These are phyloP conservation scores for Nemapogon koenigi DNA, from an alignment of 2,888 invertebrate genomes.

Conservation along the genomic window DNA sequence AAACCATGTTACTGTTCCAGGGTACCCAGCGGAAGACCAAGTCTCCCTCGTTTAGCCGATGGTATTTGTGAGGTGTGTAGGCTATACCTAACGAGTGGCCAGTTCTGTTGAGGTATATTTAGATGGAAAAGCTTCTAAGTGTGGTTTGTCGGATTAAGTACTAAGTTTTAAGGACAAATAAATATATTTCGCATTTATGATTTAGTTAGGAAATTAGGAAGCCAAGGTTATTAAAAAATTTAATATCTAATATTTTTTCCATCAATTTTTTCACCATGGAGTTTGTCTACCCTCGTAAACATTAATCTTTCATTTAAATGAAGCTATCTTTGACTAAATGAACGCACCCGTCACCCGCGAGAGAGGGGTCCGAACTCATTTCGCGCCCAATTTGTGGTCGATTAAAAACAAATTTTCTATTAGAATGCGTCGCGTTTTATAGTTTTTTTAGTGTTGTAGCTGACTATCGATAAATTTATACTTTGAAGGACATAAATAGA, in stretches of 20 bases:
- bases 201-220: too few species aligned
- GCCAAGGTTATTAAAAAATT: background rate
- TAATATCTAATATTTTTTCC: background rate
- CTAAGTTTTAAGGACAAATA: too few species aligned
- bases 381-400: constrained; percentile 63
- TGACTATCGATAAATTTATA: constrained; percentile 19
- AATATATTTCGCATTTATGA: too few species aligned
- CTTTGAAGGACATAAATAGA: background rate
- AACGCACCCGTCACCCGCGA: constrained; percentile 25
- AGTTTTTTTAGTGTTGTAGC: constrained; percentile 28
- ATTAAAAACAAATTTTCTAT: constrained; percentile 62
- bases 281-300: background rate
- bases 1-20: too few species aligned
- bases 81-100: too few species aligned
- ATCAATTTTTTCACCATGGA: too few species aligned
- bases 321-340: constrained; percentile 37
- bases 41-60: too few species aligned
- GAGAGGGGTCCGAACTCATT: constrained; percentile 55
- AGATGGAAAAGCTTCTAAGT: too few species aligned
- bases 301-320: constrained; percentile 49
- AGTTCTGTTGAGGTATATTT: too few species aligned
- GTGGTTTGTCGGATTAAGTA: too few species aligned
- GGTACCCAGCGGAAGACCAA: too few species aligned
- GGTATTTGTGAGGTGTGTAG: too few species aligned
- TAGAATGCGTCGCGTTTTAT: constrained; percentile 48